phyloP scores from a whole-genome alignment of 1,140 invertebrate species.

The Oryzaephilus surinamensis region DNA sequence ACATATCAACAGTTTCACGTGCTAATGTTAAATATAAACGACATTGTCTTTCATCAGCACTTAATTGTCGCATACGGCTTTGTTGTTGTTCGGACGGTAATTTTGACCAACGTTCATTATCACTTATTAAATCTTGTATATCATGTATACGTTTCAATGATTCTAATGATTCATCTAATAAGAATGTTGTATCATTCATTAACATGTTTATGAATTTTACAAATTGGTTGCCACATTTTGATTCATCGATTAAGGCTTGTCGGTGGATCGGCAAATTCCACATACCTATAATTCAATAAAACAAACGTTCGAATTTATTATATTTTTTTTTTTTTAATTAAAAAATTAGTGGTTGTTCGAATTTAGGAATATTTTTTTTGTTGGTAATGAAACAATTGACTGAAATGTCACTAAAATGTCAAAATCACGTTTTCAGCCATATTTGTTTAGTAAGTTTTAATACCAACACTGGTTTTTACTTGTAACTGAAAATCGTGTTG shows the following conservation, averaged over 20 bases:
- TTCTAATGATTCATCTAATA: conserved; percentile 92
- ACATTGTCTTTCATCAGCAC: conserved; percentile 87
- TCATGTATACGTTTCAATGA: conserved; percentile 93
- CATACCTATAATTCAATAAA: too few species aligned
- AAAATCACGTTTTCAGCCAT: too few species aligned
- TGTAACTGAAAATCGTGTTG: too few species aligned
- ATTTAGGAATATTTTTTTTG: too few species aligned
- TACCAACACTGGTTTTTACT: too few species aligned
- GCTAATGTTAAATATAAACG: conserved; percentile 91
- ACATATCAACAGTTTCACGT: conserved; percentile 94
- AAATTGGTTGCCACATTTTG: conserved; percentile 82
- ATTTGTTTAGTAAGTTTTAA: too few species aligned
- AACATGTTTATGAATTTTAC: conserved; percentile 98
- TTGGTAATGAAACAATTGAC: too few species aligned
- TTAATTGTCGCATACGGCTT: conserved; percentile 63
- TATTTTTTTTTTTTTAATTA: too few species aligned
- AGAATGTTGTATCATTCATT: conserved; percentile 98
- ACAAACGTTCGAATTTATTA: too few species aligned
- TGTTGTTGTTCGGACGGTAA: conserved; percentile 65
- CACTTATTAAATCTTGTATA: conserved; percentile 75
- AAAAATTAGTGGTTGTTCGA: too few species aligned
- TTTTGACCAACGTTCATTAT: conserved; percentile 53
- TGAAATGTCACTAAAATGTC: too few species aligned
- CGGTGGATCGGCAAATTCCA: conserved; percentile 40
- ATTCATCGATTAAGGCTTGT: conserved; percentile 69